phyloP scores from a whole-genome alignment of 2,797 vertebrate species.

The Enteromius paludinosus region DNA sequence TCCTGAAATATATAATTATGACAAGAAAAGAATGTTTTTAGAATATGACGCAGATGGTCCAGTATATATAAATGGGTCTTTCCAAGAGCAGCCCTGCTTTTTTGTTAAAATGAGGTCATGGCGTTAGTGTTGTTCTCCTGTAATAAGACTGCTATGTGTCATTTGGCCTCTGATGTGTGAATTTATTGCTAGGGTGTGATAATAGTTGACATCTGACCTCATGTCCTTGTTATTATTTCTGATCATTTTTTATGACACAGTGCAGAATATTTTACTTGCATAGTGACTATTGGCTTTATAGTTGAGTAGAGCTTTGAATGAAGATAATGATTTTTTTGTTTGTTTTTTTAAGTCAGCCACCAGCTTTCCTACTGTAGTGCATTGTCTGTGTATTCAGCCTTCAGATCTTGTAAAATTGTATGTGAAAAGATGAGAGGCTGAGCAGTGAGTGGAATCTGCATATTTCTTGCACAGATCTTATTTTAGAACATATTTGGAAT shows the following conservation, averaged over 20 bases:
- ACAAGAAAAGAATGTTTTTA: background rate
- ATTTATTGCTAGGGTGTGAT: background rate
- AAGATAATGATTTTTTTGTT: conserved; percentile 61
- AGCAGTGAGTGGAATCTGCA: conserved; percentile 60
- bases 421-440: conserved; percentile 69
- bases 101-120: background rate
- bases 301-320: conserved; percentile 72
- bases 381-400: conserved; percentile 71
- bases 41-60: background rate
- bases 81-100: background rate
- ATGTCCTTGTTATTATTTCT: conserved; percentile 3
- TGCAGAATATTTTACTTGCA: background rate
- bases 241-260: background rate
- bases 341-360: conserved; percentile 66
- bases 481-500: background rate
- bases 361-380: conserved; percentile 71
- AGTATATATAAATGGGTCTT: conserved; percentile 3
- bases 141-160: background rate
- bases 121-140: background rate
- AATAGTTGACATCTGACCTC: background rate
- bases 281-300: background rate
- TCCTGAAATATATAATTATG: conserved; percentile 10
- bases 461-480: background rate
- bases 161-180: conserved; percentile 3
- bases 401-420: conserved; percentile 78